These are phyloP conservation scores for Antheraea yamamai DNA, from an alignment of 2,888 invertebrate genomes.

Conservation along the genomic window DNA sequence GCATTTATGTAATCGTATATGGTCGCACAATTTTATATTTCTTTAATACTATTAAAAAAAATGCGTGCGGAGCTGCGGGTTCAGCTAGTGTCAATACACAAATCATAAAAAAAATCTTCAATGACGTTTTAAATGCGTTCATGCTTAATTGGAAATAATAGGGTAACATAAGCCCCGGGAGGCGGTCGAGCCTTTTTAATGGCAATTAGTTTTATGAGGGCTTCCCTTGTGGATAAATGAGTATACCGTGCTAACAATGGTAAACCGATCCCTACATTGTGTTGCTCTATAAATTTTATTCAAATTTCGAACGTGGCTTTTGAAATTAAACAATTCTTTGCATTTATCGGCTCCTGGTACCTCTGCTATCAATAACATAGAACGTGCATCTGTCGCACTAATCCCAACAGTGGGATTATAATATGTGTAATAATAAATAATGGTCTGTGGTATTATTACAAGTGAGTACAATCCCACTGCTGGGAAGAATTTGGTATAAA, in stretches of 20 bases:
- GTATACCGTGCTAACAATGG: no score
- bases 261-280: no score
- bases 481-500: background rate
- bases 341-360: background rate
- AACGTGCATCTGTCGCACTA: no score
- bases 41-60: no score
- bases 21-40: no score
- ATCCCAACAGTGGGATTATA: no score
- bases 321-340: background rate
- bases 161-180: constrained; percentile 31
- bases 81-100: no score
- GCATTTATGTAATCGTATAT: no score
- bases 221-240: constrained; percentile 2
- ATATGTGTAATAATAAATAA: no score
- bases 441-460: no score
- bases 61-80: no score
- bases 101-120: background rate
- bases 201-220: constrained; percentile 35
- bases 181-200: constrained; percentile 32
- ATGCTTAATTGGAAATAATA: constrained; percentile 27
- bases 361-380: background rate
- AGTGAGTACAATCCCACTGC: no score
- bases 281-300: constrained; percentile 18
- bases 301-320: background rate
- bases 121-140: background rate